Evolutionary conservation across 2,888 invertebrate genomes (phyloP).

Genomic region (Cecidostiba fungosa): DNA sequence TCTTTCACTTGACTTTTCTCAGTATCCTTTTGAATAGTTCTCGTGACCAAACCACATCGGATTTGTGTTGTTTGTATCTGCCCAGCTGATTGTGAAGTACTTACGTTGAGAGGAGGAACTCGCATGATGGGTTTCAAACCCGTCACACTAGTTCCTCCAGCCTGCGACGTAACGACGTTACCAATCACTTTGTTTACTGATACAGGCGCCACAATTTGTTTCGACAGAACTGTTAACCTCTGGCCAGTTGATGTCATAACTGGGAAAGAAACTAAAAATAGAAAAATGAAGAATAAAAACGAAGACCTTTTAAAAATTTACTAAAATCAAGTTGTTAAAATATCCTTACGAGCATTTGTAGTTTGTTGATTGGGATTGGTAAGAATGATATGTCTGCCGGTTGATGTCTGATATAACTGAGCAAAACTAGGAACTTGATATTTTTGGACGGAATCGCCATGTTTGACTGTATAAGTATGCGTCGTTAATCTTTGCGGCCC

Average conservation of each 20-base stretch:
- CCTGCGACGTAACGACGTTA: constrained; percentile 73
- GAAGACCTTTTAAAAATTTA: background rate
- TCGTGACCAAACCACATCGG: constrained; percentile 72
- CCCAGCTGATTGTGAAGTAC: constrained; percentile 70
- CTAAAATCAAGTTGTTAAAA: constrained; percentile 9
- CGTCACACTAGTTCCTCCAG: constrained; percentile 70
- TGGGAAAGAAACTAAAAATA: constrained; percentile 74
- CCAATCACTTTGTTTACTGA: constrained; percentile 75
- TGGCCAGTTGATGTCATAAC: constrained; percentile 83
- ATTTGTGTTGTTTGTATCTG: constrained; percentile 66
- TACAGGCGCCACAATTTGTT: constrained; percentile 79
- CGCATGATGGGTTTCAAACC: constrained; percentile 75
- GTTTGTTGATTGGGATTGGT: constrained; percentile 81
- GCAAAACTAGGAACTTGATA: constrained; percentile 81
- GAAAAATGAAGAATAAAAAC: background rate
- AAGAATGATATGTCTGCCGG: constrained; percentile 86
- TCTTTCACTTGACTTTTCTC: constrained; percentile 70
- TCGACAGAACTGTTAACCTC: constrained; percentile 83
- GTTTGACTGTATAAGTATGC: constrained; percentile 77
- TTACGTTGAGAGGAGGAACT: constrained; percentile 79
- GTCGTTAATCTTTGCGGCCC: constrained; percentile 75
- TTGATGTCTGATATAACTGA: constrained; percentile 87
- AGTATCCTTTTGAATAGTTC: constrained; percentile 72
- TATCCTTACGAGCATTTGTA: constrained; percentile 74
- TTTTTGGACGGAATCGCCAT: constrained; percentile 78